These are phyloP conservation scores for Drosophila kepulauana DNA, from an alignment of 1,140 invertebrate species.

Conservation along the genomic window DNA sequence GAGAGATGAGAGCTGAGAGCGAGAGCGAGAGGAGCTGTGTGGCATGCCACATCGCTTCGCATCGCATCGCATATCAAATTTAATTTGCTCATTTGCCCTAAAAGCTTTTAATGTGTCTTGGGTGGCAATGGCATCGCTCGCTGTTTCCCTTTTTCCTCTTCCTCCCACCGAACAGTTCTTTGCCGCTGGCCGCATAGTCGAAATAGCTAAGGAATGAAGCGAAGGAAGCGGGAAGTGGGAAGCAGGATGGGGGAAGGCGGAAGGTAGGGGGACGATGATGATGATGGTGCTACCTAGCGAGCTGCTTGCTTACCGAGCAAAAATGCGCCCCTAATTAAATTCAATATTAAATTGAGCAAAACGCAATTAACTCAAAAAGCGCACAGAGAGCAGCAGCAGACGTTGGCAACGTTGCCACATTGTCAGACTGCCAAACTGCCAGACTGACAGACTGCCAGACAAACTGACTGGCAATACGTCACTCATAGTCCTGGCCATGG, in stretches of 20 bases:
- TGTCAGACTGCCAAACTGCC: constrained; percentile 27
- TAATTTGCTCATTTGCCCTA: constrained; percentile 83
- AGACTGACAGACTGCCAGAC: constrained; percentile 39
- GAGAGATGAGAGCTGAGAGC: background rate
- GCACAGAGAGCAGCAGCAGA: constrained; percentile 37
- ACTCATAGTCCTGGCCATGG: background rate
- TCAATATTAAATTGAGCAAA: constrained; percentile 84
- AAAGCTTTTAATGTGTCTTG: constrained; percentile 80
- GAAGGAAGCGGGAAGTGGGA: background rate
- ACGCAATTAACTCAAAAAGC: constrained; percentile 83
- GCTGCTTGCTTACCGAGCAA: constrained; percentile 65
- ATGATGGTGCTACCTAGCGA: constrained; percentile 27
- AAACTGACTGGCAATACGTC: background rate
- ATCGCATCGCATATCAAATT: constrained; percentile 80
- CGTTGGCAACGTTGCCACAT: constrained; percentile 28
- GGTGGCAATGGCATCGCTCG: constrained; percentile 39
- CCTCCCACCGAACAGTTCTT: background rate
- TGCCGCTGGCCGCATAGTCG: constrained; percentile 27
- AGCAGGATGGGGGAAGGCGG: background rate
- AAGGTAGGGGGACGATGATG: background rate
- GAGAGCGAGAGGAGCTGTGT: background rate
- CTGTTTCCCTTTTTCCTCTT: background rate
- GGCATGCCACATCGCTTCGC: constrained; percentile 30
- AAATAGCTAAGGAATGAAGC: constrained; percentile 23
- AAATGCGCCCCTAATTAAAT: constrained; percentile 83